Evolutionary conservation across 2,888 invertebrate genomes (phyloP).

Genomic region (Cremastinae sp.): DNA sequence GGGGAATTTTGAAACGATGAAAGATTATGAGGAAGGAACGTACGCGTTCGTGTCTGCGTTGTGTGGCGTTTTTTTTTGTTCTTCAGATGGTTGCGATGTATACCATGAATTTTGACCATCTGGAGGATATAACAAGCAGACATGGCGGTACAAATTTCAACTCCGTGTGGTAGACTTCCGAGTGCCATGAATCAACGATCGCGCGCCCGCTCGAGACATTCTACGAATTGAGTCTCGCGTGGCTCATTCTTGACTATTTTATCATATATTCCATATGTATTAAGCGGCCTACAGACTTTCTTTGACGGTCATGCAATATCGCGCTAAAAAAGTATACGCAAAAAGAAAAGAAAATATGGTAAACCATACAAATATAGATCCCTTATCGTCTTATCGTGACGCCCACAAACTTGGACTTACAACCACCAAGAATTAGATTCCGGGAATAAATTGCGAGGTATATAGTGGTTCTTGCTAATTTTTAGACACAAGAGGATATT

Average conservation of each 20-base stretch:
- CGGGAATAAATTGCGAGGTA: slow-evolving; percentile 32
- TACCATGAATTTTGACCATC: slow-evolving; percentile 31
- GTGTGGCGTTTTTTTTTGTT: slow-evolving; percentile 15
- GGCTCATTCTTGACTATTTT: slow-evolving; percentile 54
- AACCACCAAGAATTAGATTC: slow-evolving; percentile 33
- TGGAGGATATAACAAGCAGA: slow-evolving; percentile 42
- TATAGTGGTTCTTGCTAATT: slow-evolving; percentile 5
- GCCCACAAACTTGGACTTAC: slow-evolving; percentile 22
- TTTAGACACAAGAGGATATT: too few relatives aligned
- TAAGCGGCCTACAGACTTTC: slow-evolving; percentile 22
- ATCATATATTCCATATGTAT: slow-evolving; percentile 28
- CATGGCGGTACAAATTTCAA: slow-evolving; percentile 28
- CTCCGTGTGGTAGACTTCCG: slow-evolving; percentile 38
- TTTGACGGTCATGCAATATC: slow-evolving; percentile 54
- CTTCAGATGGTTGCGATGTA: background rate
- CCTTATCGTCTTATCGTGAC: slow-evolving; percentile 58
- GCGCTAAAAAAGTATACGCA: slow-evolving; percentile 31
- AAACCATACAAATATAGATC: slow-evolving; percentile 21
- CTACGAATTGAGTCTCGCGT: slow-evolving; percentile 58
- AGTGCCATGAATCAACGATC: slow-evolving; percentile 58
- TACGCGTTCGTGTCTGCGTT: slow-evolving; percentile 7
- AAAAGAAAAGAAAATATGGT: slow-evolving; percentile 15
- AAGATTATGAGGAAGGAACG: slow-evolving; percentile 8
- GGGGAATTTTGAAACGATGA: slow-evolving; percentile 6
- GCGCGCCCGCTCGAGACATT: slow-evolving; percentile 52